Conservation (phyloP, 2,888 invertebrate genomes). For the Acleris laterana region DNA sequence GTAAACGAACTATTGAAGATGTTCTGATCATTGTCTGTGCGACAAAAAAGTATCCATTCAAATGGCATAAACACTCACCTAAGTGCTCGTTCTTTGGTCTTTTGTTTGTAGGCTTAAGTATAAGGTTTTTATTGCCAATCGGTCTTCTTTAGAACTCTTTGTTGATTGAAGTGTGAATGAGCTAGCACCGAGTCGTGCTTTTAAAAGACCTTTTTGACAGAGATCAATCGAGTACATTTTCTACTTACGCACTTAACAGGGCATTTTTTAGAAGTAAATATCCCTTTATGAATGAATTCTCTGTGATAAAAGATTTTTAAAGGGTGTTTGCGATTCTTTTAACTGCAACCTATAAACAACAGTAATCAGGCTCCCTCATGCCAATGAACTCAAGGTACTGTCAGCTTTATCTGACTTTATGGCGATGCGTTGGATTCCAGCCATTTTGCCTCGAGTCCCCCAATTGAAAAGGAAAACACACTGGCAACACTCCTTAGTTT, state of each 20-base stretch:
- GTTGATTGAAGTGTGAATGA: conserved; percentile 28
- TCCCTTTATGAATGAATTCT: too few species aligned
- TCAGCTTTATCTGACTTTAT: neutral
- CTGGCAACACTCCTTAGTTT: too few species aligned
- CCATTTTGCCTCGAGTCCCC: neutral
- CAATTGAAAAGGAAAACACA: conserved; percentile 4
- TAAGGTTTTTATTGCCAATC: conserved; percentile 4
- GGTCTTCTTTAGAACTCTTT: conserved; percentile 26
- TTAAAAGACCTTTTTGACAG: conserved; percentile 19
- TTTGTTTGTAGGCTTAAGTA: too few species aligned
- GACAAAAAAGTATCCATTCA: too few species aligned
- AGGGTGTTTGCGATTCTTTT: too few species aligned
- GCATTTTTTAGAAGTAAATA: neutral
- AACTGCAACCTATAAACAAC: too few species aligned
- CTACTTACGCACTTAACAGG: neutral
- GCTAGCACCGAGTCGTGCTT: neutral
- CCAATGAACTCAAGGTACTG: neutral
- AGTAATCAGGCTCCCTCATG: too few species aligned
- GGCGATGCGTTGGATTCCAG: neutral
- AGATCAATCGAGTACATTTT: conserved; percentile 19
- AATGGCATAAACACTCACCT: too few species aligned
- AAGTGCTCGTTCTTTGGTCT: too few species aligned
- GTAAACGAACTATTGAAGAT: too few species aligned
- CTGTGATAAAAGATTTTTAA: too few species aligned
- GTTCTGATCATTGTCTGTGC: too few species aligned